Conservation (phyloP, 2,113 vertebrate genomes). For the Formicarius rufipectus region DNA sequence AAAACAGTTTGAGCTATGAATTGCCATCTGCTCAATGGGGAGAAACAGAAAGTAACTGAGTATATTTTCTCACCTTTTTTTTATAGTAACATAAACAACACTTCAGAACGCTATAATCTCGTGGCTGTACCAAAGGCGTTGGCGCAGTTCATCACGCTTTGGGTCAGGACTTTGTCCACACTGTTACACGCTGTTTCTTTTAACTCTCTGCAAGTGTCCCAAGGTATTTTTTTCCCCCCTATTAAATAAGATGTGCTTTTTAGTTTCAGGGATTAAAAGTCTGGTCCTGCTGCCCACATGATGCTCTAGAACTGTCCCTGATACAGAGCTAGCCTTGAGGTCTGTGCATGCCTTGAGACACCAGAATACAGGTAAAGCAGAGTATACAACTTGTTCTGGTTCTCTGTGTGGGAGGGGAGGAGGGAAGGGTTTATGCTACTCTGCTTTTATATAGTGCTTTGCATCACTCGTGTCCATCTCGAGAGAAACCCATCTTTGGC, state of each 20-base stretch:
- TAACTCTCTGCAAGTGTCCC: conserved; percentile 50
- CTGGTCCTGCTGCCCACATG: neutral
- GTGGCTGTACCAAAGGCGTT: conserved; percentile 43
- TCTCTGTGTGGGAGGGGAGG: neutral
- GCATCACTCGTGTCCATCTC: neutral
- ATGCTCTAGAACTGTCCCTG: neutral
- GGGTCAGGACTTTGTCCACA: conserved; percentile 56
- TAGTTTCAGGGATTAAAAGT: neutral
- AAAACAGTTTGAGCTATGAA: conserved; percentile 77
- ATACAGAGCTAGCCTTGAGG: neutral
- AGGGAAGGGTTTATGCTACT: neutral
- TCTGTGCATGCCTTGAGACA: fast-evolving
- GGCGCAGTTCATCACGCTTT: conserved; percentile 60
- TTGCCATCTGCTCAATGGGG: conserved; percentile 75
- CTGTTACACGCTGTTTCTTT: conserved; percentile 44
- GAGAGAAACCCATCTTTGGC: neutral
- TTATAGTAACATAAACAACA: conserved; percentile 77
- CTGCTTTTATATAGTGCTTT: neutral
- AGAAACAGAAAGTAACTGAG: conserved; percentile 75
- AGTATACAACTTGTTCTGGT: neutral
- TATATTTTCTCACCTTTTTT: conserved; percentile 80
- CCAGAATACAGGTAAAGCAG: neutral
- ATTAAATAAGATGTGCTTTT: neutral
- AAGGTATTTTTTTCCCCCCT: neutral
- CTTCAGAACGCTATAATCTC: conserved; percentile 71